Conservation (phyloP, 2,113 vertebrate genomes). For the Noctilio leporinus region DNA sequence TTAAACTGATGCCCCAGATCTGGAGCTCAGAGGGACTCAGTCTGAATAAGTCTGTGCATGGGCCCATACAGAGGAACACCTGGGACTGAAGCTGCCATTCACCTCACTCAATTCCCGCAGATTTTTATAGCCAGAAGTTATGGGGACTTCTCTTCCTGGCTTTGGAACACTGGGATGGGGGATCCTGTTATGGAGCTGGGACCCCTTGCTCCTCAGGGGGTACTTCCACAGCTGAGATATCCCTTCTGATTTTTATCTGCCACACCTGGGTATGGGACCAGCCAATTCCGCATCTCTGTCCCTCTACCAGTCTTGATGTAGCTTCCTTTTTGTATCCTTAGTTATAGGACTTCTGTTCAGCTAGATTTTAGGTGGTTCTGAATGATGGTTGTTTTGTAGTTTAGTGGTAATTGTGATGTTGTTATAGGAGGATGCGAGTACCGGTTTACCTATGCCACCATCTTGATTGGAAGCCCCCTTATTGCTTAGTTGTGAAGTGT, state of each 20-base stretch:
- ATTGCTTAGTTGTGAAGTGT: not conserved
- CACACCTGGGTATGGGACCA: not conserved
- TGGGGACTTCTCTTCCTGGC: not conserved
- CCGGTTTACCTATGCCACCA: not conserved
- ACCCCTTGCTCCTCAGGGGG: not conserved
- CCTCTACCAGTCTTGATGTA: not conserved
- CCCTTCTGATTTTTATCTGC: not conserved
- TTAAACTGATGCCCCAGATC: not conserved
- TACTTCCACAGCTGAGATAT: not conserved
- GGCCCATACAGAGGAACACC: not conserved
- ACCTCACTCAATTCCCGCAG: not conserved
- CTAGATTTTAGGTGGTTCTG: not conserved
- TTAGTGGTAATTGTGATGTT: not conserved
- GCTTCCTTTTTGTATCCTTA: not conserved
- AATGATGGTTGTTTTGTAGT: not conserved
- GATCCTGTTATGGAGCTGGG: not conserved
- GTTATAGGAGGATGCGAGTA: not conserved
- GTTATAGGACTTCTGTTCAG: not conserved
- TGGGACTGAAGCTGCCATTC: not conserved
- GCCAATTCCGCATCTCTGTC: not conserved
- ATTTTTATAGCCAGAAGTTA: not conserved
- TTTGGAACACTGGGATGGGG: not conserved
- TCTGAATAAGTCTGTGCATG: not conserved
- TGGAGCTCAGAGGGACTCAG: not conserved
- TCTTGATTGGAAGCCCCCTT: not conserved